These are phyloP conservation scores for Oreochromis niloticus DNA, from an alignment of 2,113 vertebrate genomes.

Conservation along the genomic window DNA sequence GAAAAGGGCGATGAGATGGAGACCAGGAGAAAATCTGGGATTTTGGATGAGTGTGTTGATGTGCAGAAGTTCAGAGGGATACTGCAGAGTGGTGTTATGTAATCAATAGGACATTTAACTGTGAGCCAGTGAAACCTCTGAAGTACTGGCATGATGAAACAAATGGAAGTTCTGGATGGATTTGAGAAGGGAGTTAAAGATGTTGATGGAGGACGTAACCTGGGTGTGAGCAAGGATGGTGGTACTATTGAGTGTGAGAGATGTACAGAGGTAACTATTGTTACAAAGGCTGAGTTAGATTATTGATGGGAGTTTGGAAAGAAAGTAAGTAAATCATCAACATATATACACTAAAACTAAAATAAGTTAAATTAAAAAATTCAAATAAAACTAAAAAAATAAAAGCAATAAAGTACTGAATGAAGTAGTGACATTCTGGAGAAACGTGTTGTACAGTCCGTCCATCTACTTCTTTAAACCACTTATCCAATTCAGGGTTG, in stretches of 20 bases:
- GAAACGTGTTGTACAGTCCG: not conserved
- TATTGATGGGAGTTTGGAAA: not conserved
- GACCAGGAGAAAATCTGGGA: not conserved
- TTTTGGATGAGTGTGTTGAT: not conserved
- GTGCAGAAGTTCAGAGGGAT: not conserved
- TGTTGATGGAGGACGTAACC: not conserved
- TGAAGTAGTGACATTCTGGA: too few species aligned
- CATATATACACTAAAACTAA: too few species aligned
- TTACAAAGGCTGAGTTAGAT: not conserved
- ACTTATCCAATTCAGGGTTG: not conserved
- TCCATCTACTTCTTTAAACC: not conserved
- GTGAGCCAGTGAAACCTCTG: not conserved
- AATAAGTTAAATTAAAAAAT: too few species aligned
- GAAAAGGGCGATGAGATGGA: not conserved
- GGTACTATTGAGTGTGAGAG: not conserved
- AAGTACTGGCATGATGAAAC: not conserved
- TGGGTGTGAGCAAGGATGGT: not conserved
- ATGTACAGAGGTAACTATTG: not conserved
- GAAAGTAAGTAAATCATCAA: not conserved
- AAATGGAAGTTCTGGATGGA: not conserved
- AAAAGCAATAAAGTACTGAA: too few species aligned
- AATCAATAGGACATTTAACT: not conserved
- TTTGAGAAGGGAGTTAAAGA: not conserved
- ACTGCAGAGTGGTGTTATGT: not conserved
- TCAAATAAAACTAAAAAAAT: too few species aligned